Percentiles rank a stretch among this genome's conserved stretches.
Evolutionary conservation across 2,888 invertebrate genomes (phyloP).

Genomic region (Aproaerema taeniolella): DNA sequence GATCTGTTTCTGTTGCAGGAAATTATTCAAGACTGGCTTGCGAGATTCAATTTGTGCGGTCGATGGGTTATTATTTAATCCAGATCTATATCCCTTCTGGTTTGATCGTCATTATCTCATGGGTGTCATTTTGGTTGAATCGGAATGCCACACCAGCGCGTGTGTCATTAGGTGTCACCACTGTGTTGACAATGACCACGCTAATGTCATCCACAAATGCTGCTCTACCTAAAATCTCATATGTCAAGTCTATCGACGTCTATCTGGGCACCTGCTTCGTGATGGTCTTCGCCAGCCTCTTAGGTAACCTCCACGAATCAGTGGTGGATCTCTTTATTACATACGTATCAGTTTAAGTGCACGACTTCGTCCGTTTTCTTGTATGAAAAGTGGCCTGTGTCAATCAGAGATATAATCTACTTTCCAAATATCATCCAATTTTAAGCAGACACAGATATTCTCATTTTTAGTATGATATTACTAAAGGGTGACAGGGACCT

Average conservation of each 20-base stretch:
- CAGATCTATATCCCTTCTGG: slow-evolving; percentile 99
- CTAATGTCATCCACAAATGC: slow-evolving; percentile 98
- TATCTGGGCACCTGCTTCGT: slow-evolving; percentile 98
- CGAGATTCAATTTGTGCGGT: slow-evolving; percentile 97
- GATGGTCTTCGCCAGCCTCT: slow-evolving; percentile 98
- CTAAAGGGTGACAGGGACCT: too few species aligned
- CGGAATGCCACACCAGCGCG: slow-evolving; percentile 96
- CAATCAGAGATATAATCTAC: too few species aligned
- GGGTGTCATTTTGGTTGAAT: slow-evolving; percentile 98
- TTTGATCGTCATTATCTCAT: slow-evolving; percentile 97
- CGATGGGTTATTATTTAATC: slow-evolving; percentile 99
- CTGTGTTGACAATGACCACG: slow-evolving; percentile 98
- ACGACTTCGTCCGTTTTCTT: too few species aligned
- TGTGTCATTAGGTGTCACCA: slow-evolving; percentile 95
- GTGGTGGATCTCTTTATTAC: too few species aligned
- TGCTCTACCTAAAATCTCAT: slow-evolving; percentile 97
- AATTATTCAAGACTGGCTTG: slow-evolving; percentile 97
- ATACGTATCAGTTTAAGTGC: too few species aligned
- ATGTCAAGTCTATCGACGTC: slow-evolving; percentile 98
- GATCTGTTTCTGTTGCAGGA: slow-evolving; percentile 82
- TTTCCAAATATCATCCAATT: too few species aligned
- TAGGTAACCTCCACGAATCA: too few species aligned
- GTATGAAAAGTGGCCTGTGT: too few species aligned
- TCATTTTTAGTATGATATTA: too few species aligned
- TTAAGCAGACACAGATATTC: too few species aligned